Base-by-base conservation (phyloP, 2,113 vertebrate genomes). In the Xenotilapia caudafasciata region DNA sequence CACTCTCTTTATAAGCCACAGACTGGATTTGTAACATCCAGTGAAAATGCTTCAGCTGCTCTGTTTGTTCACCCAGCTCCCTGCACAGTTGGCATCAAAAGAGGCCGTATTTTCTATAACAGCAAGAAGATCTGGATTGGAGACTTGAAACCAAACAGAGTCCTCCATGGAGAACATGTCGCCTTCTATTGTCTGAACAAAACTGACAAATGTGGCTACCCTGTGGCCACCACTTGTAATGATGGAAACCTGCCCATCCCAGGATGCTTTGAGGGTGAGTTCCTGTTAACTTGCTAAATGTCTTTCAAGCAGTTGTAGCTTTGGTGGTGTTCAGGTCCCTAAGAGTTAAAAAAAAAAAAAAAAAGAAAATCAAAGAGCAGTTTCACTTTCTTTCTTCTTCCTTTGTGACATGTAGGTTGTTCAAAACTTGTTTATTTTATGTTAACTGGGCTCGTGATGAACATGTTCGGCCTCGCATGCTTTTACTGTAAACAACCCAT, bases 181-280 rank as follows among this genome's bases (percentile, higher is more conserved):
- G 96, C 90, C 68, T 97, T 98, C 92, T 99, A 96, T 92, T 99
- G 98, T 94, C 95, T 97, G 93, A 96, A 98, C 51, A 96, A 96
- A 81, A 90, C 94, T 6, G 95, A 96, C n/a, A 95, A 95, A 3
- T 99, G 98, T 80, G 97, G 97, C 81, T 98, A 98, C 6, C 97
- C 96, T 0, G 97, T 96, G 6, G 93, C 89, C 6, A 93, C 79
- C 56, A 90, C 93, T 1, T 99, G 98, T 21, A 38, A 95, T 3
- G 95, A 98, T 3, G 97, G 98, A 51, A 94, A 90, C 42, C 91
- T 98, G 3, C 93, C 96, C 4, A 84, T 97, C 31, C 98, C 98
- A 4, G 93, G 91, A 12, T 99, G 98, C 86, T 99, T 97, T 85
- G 91, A 97, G 93, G 97, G 98, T 96, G 77, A 90, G 94, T 82